A percentile compares a stretch with the other conserved stretches of the same genome.
phyloP scores from a whole-genome alignment of 2,888 invertebrate species.

The Aspidiotus destructor region DNA sequence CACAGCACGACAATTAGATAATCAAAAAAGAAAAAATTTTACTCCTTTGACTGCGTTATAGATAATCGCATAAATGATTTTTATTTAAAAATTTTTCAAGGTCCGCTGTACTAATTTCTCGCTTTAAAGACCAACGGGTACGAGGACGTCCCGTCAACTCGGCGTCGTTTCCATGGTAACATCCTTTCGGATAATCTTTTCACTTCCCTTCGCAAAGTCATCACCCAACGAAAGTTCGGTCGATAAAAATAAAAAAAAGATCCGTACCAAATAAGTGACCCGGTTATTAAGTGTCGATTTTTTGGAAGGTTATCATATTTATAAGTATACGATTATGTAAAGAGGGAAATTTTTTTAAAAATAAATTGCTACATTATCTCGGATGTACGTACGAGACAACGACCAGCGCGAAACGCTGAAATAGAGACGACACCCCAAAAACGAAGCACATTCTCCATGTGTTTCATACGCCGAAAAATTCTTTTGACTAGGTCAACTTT shows the following conservation, averaged over 20 bases:
- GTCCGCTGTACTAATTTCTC: neutral
- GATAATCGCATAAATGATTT: neutral
- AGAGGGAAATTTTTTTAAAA: too few species aligned
- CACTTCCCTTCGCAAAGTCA: constrained; percentile 20
- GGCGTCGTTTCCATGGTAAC: constrained; percentile 29
- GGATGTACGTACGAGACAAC: too few species aligned
- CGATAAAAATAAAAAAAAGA: constrained; percentile 31
- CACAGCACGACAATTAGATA: too few species aligned
- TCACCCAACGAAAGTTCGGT: constrained; percentile 27
- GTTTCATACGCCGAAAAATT: too few species aligned
- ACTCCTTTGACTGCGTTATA: too few species aligned
- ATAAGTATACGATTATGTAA: too few species aligned
- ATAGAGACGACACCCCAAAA: too few species aligned
- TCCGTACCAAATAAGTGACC: constrained; percentile 31
- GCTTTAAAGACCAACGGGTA: constrained; percentile 23
- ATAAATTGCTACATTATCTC: too few species aligned
- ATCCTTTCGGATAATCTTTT: constrained; percentile 28
- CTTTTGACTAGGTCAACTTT: too few species aligned
- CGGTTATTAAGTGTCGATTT: constrained; percentile 29
- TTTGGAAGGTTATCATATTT: constrained; percentile 1
- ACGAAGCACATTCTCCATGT: too few species aligned
- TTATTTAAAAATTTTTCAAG: neutral
- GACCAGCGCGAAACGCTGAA: too few species aligned
- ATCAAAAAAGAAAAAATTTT: too few species aligned
- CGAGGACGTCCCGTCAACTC: constrained; percentile 19